Evolutionary conservation across 2,113 vertebrate species (phyloP), one percentile per base, ranked within the genome.

Genomic region (Solenodon paradoxus): DNA sequence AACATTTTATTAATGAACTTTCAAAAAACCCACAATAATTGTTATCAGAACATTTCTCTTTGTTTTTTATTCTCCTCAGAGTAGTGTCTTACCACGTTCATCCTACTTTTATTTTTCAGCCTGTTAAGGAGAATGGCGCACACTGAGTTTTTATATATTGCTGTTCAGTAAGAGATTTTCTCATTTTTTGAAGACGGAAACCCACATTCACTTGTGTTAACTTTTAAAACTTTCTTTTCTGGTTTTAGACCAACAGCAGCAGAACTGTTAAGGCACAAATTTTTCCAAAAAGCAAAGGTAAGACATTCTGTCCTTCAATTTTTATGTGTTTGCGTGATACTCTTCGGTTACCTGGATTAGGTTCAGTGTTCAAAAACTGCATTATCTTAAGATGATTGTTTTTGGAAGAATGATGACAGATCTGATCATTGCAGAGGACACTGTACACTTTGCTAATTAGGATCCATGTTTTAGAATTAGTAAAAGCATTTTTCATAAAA

Each of bases 281-380:
- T 99, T 98, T 99, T 99, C 98, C 99, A 99, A 1, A 99, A 99
- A 99, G 99, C 99, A 84, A 99, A 99, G 99, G 99, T 99, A 97
- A 97, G 98, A 78, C 53, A 88, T 82, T 2, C 20, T 90, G 24
- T 51, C 89, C 88, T 79, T 64, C 42, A 16, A 57, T 84, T 66
- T n/a, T 59, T 78, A 7, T 59, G 13, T 63, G 3, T 79, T 89
- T 32, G 12, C n/a, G 12, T 78, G 22, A 15, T 78, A 9, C 2
- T 75, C 16, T 40, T 88, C 32, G n/a, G 1, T 49, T 49, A 9
- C 28, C 30, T 55, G n/a, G 20, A 11, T 77, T 82, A 63, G 71
- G 16, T 63, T 81, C 35, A 49, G 4, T 83, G 13, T 55, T 81
- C 24, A 75, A 63, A 96, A 85, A 22, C 30, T 95, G 17, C 16